Evolutionary conservation across 2,888 invertebrate genomes (phyloP).

Genomic region (Nomada ruficornis): DNA sequence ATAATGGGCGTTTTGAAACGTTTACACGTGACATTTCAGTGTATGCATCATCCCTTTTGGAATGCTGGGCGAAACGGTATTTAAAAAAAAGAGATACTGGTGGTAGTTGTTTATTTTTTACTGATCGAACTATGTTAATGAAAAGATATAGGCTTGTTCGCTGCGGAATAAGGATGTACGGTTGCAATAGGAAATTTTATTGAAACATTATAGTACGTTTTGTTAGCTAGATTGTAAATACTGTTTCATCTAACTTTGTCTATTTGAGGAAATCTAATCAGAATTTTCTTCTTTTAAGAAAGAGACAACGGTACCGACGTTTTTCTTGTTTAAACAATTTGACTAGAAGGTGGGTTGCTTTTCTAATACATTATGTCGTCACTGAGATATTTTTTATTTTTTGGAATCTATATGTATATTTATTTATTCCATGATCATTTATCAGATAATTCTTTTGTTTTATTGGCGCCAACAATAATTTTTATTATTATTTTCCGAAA

Average conservation of each 20-base stretch:
- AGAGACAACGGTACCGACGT: constrained; percentile 8
- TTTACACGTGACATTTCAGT: constrained; percentile 47
- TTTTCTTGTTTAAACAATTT: constrained; percentile 9
- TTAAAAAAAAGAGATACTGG: neutral
- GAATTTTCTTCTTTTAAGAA: constrained; percentile 14
- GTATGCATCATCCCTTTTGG: constrained; percentile 16
- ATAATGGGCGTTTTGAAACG: constrained; percentile 39
- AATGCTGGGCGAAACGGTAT: constrained; percentile 9
- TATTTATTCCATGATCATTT: constrained; percentile 23
- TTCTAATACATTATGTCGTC: neutral
- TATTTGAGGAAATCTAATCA: constrained; percentile 18
- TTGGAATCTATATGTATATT: neutral
- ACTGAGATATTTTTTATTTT: neutral
- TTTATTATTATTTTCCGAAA: constrained; percentile 18
- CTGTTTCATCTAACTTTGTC: constrained; percentile 18
- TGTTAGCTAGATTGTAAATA: constrained; percentile 40
- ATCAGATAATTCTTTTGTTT: neutral
- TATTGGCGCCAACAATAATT: constrained; percentile 3
- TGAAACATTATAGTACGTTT: neutral
- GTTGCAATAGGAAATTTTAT: constrained; percentile 3
- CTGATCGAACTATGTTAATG: neutral
- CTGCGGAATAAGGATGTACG: neutral
- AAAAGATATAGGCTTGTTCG: neutral
- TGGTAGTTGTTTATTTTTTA: constrained; percentile 5
- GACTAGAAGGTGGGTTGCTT: neutral